Evolutionary conservation across 2,113 vertebrate species (phyloP).

Genomic region (Elgaria multicarinata): DNA sequence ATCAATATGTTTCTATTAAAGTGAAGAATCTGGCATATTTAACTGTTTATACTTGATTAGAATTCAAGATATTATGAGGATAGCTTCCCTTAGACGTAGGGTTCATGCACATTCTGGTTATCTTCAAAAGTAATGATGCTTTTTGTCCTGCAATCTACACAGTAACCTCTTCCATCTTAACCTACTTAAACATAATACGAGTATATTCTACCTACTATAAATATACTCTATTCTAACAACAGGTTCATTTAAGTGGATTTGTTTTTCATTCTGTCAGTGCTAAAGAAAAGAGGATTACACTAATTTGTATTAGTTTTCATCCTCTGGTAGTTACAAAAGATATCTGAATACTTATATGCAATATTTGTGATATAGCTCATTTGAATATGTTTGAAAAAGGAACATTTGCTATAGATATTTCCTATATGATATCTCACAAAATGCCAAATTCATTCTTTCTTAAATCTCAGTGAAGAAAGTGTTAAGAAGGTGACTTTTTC

Average conservation of each 20-base stretch:
- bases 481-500: too few species aligned
- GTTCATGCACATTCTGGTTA: background rate
- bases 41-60: slow-evolving; percentile 5
- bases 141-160: background rate
- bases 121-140: background rate
- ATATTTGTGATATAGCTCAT: background rate
- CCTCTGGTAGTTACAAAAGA: background rate
- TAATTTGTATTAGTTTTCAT: background rate
- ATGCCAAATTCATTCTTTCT: too few species aligned
- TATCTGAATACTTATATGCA: background rate
- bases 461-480: too few species aligned
- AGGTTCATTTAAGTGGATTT: slow-evolving; percentile 21
- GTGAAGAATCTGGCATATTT: background rate
- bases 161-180: background rate
- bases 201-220: background rate
- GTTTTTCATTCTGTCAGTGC: background rate
- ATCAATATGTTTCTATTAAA: background rate
- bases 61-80: background rate
- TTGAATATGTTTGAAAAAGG: too few species aligned
- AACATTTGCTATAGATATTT: too few species aligned
- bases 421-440: too few species aligned
- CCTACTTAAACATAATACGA: background rate
- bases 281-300: background rate
- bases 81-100: background rate
- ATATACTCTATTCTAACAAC: background rate